Evolutionary conservation across 2,113 vertebrate species (phyloP).

Genomic region (Brachirus orientalis): DNA sequence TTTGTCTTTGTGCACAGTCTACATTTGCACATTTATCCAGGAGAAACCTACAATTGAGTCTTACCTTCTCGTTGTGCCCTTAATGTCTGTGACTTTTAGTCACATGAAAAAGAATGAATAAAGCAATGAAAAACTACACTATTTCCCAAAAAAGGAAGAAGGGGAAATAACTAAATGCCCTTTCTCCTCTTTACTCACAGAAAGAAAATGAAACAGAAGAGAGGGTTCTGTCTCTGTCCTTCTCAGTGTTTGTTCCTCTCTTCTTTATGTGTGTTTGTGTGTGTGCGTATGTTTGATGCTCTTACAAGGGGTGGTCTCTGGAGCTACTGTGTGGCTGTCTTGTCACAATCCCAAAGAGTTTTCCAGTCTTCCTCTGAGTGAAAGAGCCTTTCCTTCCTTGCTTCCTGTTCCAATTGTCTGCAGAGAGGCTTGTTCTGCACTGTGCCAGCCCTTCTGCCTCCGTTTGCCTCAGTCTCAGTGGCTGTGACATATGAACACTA

Average conservation of each 20-base stretch:
- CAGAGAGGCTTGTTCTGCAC: constrained; percentile 58
- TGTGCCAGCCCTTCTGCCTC: constrained; percentile 70
- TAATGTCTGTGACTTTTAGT: neutral
- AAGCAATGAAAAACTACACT: constrained; percentile 1
- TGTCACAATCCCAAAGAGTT: constrained; percentile 73
- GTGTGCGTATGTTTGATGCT: constrained; percentile 59
- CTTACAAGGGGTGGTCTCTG: constrained; percentile 75
- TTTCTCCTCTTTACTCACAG: constrained; percentile 1
- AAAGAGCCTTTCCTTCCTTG: constrained; percentile 76
- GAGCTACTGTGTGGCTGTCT: constrained; percentile 75
- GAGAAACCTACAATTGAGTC: constrained; percentile 21
- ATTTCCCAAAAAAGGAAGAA: constrained; percentile 48
- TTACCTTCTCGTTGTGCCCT: constrained; percentile 58
- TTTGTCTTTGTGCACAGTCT: neutral
- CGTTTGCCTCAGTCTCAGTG: constrained; percentile 38
- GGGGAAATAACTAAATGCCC: constrained; percentile 40
- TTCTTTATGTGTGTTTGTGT: neutral
- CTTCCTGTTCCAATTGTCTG: constrained; percentile 78
- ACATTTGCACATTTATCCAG: neutral
- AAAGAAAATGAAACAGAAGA: constrained; percentile 8
- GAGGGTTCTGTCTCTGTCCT: constrained; percentile 4
- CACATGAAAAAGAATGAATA: constrained; percentile 4
- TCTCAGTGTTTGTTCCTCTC: constrained; percentile 24
- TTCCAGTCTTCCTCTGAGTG: constrained; percentile 74
- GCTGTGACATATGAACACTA: constrained; percentile 34